Base-by-base conservation (phyloP, 2,797 vertebrate genomes). In the Momotus momota region DNA sequence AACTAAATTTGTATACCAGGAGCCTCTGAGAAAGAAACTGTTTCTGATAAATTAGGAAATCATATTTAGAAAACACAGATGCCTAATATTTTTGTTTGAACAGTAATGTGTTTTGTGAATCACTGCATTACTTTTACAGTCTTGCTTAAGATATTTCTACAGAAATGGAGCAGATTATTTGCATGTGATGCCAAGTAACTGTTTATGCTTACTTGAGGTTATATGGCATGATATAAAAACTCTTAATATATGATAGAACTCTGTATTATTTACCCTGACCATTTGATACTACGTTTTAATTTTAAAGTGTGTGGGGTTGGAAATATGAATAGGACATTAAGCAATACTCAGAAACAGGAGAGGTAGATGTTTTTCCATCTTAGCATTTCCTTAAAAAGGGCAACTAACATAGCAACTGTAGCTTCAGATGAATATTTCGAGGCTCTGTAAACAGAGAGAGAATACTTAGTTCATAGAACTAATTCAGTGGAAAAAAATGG, bases 11-110 rank as follows among this genome's bases (percentile, higher is more conserved):
- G 19, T 77, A 25, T 38, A 7, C 12, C 8, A 2, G 3, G 57
- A 80, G 52, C 60, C 58, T 54, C 88, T 81, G 70, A 69, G 86
- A 75, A 85, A 84, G 29, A 61, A 90, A 71, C 72, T 73, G 22
- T 75, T 94, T 62, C 54, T 85, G 82, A 43, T 60, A 90, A 90
- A 88, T 74, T 65, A 75, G 71, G 69, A 75, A 87, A 85, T 31
- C 25, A 4, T 88, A 84, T 79, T 86, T 85, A 71, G 77, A 86
- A 93, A 89, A 91, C 84, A 89, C 86, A 96, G 93, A 93, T 81
- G 77, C 77, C 67, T 85, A 64, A 77, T 90, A 89, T 90, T 87
- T 94, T 88, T 90, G 78, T 90, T 83, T 89, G 75, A 93, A 61
- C 22, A 86, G 75, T 70, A 86, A 73, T 57, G 52, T 86, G 71